A percentile compares a stretch with the other conserved stretches of the same genome.
Conservation (phyloP, 2,888 invertebrate genomes). For the Drosophila ezoana region DNA sequence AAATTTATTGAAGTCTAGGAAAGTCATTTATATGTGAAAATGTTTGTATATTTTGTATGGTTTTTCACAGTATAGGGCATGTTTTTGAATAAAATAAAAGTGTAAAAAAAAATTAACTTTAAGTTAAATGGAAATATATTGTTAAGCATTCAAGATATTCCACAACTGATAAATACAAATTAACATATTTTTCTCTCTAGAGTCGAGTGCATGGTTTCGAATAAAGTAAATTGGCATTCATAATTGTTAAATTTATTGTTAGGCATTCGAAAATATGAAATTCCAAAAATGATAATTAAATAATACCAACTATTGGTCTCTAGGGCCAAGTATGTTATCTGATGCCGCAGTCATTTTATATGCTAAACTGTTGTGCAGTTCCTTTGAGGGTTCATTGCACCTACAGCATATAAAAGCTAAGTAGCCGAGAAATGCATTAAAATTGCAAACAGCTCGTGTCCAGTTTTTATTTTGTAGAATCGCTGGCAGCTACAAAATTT, state of each 20-base stretch:
- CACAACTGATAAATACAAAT: too few relatives aligned
- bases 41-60: too few relatives aligned
- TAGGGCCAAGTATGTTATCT: not conserved
- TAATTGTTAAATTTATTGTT: too few relatives aligned
- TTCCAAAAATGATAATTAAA: conserved; percentile 4
- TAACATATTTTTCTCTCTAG: not conserved
- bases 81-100: too few relatives aligned
- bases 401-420: conserved; percentile 51
- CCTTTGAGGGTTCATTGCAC: conserved; percentile 37
- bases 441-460: conserved; percentile 69
- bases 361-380: conserved; percentile 12
- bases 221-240: too few relatives aligned
- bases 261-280: not conserved
- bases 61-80: too few relatives aligned
- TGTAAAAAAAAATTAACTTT: too few relatives aligned
- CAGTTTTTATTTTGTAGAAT: conserved; percentile 52
- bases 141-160: not conserved
- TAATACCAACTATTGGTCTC: not conserved
- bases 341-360: conserved; percentile 7
- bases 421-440: conserved; percentile 69
- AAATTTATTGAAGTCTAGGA: not conserved
- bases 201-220: too few relatives aligned
- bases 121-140: too few relatives aligned
- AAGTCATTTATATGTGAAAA: too few relatives aligned
- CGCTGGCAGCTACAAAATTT: conserved; percentile 32